Conservation (phyloP, 2,113 vertebrate species). For the Anguilla japonica region DNA sequence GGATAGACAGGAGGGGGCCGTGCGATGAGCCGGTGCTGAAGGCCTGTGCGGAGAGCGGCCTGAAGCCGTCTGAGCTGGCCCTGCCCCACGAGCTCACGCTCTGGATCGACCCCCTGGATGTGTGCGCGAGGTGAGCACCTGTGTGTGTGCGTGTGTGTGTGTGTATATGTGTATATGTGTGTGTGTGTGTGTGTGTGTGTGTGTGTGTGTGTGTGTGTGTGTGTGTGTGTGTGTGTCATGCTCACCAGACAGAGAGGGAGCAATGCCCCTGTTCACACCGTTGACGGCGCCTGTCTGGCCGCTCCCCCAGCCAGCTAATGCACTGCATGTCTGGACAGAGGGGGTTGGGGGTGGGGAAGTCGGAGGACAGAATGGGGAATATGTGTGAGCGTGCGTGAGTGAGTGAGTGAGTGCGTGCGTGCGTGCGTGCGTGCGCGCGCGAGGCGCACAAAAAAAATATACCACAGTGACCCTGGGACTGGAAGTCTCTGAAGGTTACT, state of each 20-base stretch:
- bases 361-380: too few relatives aligned
- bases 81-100: conserved; percentile 69
- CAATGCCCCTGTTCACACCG: background rate
- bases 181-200: background rate
- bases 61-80: conserved; percentile 58
- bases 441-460: too few relatives aligned
- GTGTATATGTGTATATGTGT: background rate
- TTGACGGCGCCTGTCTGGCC: background rate
- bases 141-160: too few relatives aligned
- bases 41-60: conserved; percentile 65
- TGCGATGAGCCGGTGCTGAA: conserved; percentile 62
- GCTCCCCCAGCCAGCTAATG: too few relatives aligned
- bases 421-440: too few relatives aligned
- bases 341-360: too few relatives aligned
- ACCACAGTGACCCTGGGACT: too few relatives aligned
- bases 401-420: too few relatives aligned
- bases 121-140: conserved; percentile 70
- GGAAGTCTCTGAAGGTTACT: too few relatives aligned
- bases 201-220: too few relatives aligned
- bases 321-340: too few relatives aligned
- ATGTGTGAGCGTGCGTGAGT: too few relatives aligned
- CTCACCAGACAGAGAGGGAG: background rate
- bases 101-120: conserved; percentile 78
- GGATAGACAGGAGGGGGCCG: conserved; percentile 54
- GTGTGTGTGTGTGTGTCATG: background rate